Evolutionary conservation across 2,888 invertebrate genomes (phyloP).

Genomic region (Melieria omissa): DNA sequence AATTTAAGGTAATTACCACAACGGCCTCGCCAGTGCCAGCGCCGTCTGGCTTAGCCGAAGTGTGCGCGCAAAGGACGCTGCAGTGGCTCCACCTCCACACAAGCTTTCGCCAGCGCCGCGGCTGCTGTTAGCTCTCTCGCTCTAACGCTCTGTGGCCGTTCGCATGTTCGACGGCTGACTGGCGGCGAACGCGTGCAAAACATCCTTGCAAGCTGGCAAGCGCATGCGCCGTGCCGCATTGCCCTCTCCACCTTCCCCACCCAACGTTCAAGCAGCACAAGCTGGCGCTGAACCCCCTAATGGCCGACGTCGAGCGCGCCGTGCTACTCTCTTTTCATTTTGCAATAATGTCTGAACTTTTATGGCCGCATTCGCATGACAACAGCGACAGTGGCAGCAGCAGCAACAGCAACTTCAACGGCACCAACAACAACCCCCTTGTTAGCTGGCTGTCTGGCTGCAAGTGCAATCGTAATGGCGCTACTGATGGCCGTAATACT

Average conservation of each 20-base stretch:
- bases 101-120: background rate
- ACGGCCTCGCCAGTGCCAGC: constrained; percentile 19
- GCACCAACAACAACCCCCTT: constrained; percentile 10
- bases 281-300: too few relatives aligned
- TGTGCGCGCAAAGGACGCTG: constrained; percentile 14
- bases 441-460: constrained; percentile 1
- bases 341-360: background rate
- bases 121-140: background rate
- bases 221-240: too few relatives aligned
- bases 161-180: too few relatives aligned
- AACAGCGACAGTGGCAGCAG: constrained; percentile 10
- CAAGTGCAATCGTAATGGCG: constrained; percentile 30
- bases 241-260: too few relatives aligned
- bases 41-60: background rate
- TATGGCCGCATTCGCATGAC: constrained; percentile 9
- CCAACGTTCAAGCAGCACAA: too few relatives aligned
- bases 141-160: background rate
- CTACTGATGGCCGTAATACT: constrained; percentile 38
- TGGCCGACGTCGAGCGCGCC: too few relatives aligned
- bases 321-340: background rate
- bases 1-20: constrained; percentile 59
- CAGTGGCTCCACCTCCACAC: background rate
- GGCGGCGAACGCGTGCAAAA: too few relatives aligned
- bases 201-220: too few relatives aligned
- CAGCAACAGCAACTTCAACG: constrained; percentile 23